Percentiles rank a stretch among this genome's conserved stretches.
These are phyloP conservation scores for Conops quadrifasciatus DNA, from an alignment of 2,888 invertebrate genomes.

Conservation along the genomic window DNA sequence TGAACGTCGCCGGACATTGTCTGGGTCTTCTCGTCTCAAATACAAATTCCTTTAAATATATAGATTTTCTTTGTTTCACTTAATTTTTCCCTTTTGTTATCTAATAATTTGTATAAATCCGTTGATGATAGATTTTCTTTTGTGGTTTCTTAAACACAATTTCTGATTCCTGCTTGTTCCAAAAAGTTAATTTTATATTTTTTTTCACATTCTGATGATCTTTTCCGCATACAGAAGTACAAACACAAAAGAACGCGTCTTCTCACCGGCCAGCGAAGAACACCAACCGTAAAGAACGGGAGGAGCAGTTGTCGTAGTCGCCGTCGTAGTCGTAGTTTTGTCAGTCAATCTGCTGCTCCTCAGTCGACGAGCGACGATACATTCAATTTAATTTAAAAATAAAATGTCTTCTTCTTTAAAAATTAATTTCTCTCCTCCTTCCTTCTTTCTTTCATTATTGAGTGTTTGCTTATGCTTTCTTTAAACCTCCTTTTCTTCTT, in stretches of 20 bases:
- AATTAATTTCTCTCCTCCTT: constrained; percentile 6
- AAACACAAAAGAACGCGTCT: constrained; percentile 12
- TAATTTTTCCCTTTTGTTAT: neutral
- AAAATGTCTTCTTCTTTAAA: constrained; percentile 22
- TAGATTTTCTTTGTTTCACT: neutral
- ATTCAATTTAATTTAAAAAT: constrained; percentile 32
- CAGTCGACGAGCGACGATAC: constrained; percentile 3
- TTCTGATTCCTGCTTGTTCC: neutral
- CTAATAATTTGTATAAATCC: too few relatives aligned
- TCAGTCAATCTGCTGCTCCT: neutral
- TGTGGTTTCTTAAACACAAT: too few relatives aligned
- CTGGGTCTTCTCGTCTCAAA: constrained; percentile 56
- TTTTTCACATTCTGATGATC: too few relatives aligned
- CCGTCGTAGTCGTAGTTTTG: neutral
- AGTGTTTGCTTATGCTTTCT: constrained; percentile 24
- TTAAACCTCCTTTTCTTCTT: too few relatives aligned
- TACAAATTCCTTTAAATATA: neutral
- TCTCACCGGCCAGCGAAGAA: neutral
- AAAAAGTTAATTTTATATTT: neutral
- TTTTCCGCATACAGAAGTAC: constrained; percentile 12
- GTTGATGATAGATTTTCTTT: too few relatives aligned
- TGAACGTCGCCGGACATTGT: constrained; percentile 90
- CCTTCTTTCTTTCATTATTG: constrained; percentile 28
- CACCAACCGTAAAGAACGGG: neutral
- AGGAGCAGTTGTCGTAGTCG: neutral